Base-by-base conservation (phyloP, 2,113 vertebrate genomes). In the Dicentrarchus labrax region DNA sequence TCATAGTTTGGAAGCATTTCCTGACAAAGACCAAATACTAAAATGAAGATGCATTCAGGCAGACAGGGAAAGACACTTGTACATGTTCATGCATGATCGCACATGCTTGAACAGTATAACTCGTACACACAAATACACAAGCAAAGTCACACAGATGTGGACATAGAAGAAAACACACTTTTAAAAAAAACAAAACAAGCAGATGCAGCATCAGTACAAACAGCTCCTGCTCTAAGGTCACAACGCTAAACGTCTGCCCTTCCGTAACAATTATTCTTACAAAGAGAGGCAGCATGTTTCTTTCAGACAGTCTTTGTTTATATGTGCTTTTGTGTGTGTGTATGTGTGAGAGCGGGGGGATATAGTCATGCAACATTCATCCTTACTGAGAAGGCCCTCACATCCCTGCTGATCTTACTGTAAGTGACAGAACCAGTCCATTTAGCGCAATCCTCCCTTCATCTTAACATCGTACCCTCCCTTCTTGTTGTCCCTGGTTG, bases 351-450 rank as follows among this genome's bases (percentile, higher is more conserved):
- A 72, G 41, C 45, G 12, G 13, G 48, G 51, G 30, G 30, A 30
- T 22, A 61, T 82, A 66, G 76, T 76, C 78, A 87, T 85, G 61
- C 76, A 87, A 62, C 78, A 85, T 82, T 87, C 69, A 87, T 80
- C 43, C 56, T 77, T 12, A 61, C 30, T 24, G 47, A 76, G 82
- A 73, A 50, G 59, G 53, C 66, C 39, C 64, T 79, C 61, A 68
- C 22, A 81, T 76, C 43, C 41, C 68, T 57, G 78, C 80, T 88
- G 84, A 94, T 85, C 47, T 85, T 83, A 83, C 75, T 59, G 39
- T 70, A 76, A 88, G 80, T 88, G 91, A 91, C 86, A 85, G 86
- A 90, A 77, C 61, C 64, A 80, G 78, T 83, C 81, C 62, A 51
- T 87, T 79, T 82, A 74, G 67, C 53, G 67, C 74, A 17, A 70